phyloP scores from a whole-genome alignment of 2,797 vertebrate species.

The Melanotaenia parkinsoni region DNA sequence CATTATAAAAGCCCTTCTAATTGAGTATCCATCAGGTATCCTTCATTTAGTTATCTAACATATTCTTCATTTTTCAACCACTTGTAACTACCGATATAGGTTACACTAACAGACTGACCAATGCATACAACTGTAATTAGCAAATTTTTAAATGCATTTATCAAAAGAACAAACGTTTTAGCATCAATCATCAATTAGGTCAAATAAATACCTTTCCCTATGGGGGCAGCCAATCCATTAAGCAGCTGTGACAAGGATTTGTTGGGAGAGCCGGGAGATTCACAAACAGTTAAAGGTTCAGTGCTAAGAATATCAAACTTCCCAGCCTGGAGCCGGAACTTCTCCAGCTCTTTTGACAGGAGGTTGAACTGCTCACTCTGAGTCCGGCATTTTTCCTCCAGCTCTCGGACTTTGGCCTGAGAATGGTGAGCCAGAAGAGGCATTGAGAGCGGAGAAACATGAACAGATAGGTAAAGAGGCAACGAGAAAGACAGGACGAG shows the following conservation, averaged over 20 bases:
- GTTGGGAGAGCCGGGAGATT: conserved; percentile 83
- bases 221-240: conserved; percentile 91
- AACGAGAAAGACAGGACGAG: conserved; percentile 2
- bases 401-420: conserved; percentile 96
- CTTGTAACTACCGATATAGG: neutral
- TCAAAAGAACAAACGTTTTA: conserved; percentile 14
- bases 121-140: conserved; percentile 23
- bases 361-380: conserved; percentile 98
- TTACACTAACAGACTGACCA: conserved; percentile 4
- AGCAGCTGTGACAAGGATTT: conserved; percentile 90
- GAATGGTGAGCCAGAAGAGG: conserved; percentile 41
- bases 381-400: conserved; percentile 95
- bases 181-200: neutral
- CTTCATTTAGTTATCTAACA: neutral
- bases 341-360: conserved; percentile 94
- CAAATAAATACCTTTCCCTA: conserved; percentile 86
- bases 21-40: neutral
- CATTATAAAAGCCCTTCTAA: neutral
- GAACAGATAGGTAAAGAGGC: conserved; percentile 20
- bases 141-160: conserved; percentile 31
- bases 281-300: conserved; percentile 77
- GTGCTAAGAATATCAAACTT: conserved; percentile 90
- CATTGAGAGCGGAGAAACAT: conserved; percentile 19
- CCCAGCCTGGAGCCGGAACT: conserved; percentile 92
- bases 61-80: neutral